A percentile compares a stretch with the other conserved stretches of the same genome.
phyloP scores from a whole-genome alignment of 2,888 invertebrate species.

The Philopedon plagiatum region DNA sequence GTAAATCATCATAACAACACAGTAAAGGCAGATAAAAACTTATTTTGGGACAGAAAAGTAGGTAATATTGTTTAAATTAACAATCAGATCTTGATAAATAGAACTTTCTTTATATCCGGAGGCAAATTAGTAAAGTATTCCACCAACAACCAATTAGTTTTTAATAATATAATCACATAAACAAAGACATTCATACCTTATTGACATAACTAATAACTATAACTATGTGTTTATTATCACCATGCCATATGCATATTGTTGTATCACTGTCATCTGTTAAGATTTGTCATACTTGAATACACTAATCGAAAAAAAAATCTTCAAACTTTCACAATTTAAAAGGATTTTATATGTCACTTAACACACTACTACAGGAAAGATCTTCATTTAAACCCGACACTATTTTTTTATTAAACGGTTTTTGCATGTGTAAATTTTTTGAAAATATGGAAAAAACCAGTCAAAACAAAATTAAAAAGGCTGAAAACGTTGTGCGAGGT shows the following conservation, averaged over 20 bases:
- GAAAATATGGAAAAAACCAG: constrained; percentile 12
- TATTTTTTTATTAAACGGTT: background rate
- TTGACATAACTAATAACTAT: constrained; percentile 15
- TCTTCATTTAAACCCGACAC: background rate
- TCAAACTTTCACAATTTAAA: constrained; percentile 6
- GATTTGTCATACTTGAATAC: too few relatives aligned
- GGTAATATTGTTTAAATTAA: background rate
- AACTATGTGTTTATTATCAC: background rate
- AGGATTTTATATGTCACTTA: background rate
- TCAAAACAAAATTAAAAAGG: constrained; percentile 26
- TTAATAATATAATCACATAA: too few relatives aligned
- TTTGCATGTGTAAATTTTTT: background rate
- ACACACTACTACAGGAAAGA: background rate
- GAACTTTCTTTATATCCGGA: background rate
- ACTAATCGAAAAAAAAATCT: too few relatives aligned
- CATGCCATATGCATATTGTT: too few relatives aligned
- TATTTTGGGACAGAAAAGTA: too few relatives aligned
- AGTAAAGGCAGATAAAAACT: too few relatives aligned
- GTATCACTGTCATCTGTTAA: too few relatives aligned
- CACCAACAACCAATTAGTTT: background rate
- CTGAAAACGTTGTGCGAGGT: constrained; percentile 30
- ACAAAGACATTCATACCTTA: constrained; percentile 7
- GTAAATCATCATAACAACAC: too few relatives aligned
- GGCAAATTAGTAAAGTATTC: background rate
- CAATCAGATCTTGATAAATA: background rate